phyloP scores from a whole-genome alignment of 2,113 vertebrate species.

The Gracilinanus agilis region DNA sequence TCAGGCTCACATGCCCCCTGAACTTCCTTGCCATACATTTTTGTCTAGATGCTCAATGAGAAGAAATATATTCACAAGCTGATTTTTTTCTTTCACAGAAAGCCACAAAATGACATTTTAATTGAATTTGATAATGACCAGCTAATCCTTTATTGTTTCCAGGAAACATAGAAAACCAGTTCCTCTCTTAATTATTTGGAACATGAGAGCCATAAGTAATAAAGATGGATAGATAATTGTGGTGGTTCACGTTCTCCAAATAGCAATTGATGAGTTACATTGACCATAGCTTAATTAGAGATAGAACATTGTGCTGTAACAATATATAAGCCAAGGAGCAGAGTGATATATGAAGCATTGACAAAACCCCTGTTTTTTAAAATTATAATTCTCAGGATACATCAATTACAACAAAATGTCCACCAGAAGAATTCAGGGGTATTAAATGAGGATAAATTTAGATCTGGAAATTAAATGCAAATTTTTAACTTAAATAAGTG shows the following conservation, averaged over 20 bases:
- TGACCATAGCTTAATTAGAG: not conserved
- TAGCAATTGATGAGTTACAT: not conserved
- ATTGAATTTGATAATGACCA: not conserved
- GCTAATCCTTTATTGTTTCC: not conserved
- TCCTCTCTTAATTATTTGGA: constrained; percentile 7
- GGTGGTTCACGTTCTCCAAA: constrained; percentile 39
- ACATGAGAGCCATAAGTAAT: constrained; percentile 7
- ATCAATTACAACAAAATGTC: not conserved
- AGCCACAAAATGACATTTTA: not conserved
- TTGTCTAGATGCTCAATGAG: not conserved
- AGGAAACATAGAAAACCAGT: not conserved
- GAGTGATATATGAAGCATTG: not conserved
- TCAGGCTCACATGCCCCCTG: constrained; percentile 42
- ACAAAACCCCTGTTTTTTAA: not conserved
- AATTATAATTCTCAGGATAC: not conserved
- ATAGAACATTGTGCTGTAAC: constrained; percentile 1
- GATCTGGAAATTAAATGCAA: not conserved
- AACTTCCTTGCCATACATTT: constrained; percentile 15
- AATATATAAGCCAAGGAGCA: not conserved
- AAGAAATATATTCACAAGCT: not conserved
- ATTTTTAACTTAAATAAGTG: not conserved
- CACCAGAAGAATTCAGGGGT: not conserved
- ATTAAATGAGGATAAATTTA: constrained; percentile 20
- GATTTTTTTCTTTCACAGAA: not conserved
- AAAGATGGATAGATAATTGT: constrained; percentile 15